Percentiles rank a stretch among this genome's conserved stretches.
These are phyloP conservation scores for Bergia sp. DNA, from an alignment of 92 coral and sea anemone genomes.

Conservation along the genomic window DNA sequence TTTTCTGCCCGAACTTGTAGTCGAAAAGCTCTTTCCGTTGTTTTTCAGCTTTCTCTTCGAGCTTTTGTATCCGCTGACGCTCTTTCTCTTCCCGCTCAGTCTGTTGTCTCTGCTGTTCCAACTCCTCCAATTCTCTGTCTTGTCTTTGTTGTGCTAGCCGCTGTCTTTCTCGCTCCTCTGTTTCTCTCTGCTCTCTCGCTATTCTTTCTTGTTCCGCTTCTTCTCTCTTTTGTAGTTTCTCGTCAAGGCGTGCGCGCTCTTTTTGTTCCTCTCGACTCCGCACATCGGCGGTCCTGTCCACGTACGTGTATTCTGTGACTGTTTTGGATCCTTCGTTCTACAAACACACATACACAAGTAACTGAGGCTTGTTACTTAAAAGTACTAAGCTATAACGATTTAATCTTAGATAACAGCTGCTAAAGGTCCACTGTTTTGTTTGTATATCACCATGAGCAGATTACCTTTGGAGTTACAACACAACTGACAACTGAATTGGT, in stretches of 20 bases:
- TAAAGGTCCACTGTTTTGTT: too few species aligned
- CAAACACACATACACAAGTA: neutral
- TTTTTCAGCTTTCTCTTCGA: constrained; percentile 48
- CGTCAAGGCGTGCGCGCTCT: constrained; percentile 31
- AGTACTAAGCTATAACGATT: too few species aligned
- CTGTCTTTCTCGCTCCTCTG: constrained; percentile 36
- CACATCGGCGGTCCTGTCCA: constrained; percentile 49
- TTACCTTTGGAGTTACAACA: too few species aligned
- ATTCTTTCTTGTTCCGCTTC: constrained; percentile 21
- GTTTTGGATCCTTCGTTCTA: neutral
- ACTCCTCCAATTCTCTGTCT: constrained; percentile 9
- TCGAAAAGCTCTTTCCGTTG: constrained; percentile 48
- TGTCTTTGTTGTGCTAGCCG: constrained; percentile 26
- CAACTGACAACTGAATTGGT: too few species aligned
- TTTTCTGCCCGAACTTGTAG: constrained; percentile 61
- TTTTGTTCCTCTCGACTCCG: constrained; percentile 42
- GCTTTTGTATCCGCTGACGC: constrained; percentile 20
- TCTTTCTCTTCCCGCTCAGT: constrained; percentile 33
- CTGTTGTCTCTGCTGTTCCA: constrained; percentile 31
- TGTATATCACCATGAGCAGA: too few species aligned
- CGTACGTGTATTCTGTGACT: constrained; percentile 54
- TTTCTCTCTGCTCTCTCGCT: constrained; percentile 14
- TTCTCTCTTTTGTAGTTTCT: constrained; percentile 5
- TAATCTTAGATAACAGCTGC: too few species aligned
- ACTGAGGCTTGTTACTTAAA: too few species aligned